A percentile compares a stretch with the other conserved stretches of the same genome.
phyloP scores from a whole-genome alignment of 2,113 vertebrate species.

The Zosterops pallidus region DNA sequence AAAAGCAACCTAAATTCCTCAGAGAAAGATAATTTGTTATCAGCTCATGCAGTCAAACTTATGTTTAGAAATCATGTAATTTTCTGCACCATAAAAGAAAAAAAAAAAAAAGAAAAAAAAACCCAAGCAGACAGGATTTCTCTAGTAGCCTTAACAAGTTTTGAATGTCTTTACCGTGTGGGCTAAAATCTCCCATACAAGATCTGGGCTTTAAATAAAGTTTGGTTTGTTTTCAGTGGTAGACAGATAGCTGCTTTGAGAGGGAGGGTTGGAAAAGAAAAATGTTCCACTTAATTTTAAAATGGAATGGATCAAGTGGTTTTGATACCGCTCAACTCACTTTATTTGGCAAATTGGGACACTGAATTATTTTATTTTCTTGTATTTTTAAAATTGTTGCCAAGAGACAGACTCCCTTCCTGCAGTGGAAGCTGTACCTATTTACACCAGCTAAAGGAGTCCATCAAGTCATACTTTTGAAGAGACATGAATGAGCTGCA shows the following conservation, averaged over 20 bases:
- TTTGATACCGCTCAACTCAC: neutral
- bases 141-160: constrained; percentile 29
- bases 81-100: neutral
- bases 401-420: neutral
- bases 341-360: constrained; percentile 5
- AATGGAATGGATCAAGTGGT: neutral
- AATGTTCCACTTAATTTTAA: neutral
- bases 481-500: constrained; percentile 18
- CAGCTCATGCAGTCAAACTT: neutral
- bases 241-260: neutral
- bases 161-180: neutral
- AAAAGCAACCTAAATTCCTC: neutral
- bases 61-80: neutral
- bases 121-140: neutral
- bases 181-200: neutral
- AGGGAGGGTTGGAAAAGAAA: neutral
- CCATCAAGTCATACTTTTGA: neutral
- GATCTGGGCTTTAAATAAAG: constrained; percentile 4
- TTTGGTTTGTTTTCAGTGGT: constrained; percentile 1
- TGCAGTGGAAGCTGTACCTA: neutral
- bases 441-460: neutral
- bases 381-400: neutral
- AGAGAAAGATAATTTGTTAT: neutral
- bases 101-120: neutral
- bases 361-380: constrained; percentile 5